These are phyloP conservation scores for Siphamia tubifer DNA, from an alignment of 2,113 vertebrate genomes.

Conservation along the genomic window DNA sequence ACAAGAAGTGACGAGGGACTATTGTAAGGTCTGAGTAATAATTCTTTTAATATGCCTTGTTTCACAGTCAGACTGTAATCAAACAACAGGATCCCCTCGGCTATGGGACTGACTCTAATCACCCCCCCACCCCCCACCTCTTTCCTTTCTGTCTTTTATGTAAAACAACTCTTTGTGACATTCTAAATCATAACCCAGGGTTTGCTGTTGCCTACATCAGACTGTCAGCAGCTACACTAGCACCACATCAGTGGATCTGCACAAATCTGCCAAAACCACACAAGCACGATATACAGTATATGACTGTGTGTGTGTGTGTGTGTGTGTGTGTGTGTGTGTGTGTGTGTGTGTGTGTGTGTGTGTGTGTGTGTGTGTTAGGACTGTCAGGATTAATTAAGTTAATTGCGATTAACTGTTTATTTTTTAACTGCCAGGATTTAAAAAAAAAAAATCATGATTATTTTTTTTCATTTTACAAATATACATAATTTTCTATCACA, in stretches of 20 bases:
- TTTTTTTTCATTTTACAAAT: too few species aligned
- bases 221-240: conserved; percentile 18
- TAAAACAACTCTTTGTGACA: conserved; percentile 64
- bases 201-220: conserved; percentile 32
- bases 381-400: too few species aligned
- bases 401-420: too few species aligned
- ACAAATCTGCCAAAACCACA: too few species aligned
- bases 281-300: too few species aligned
- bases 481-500: too few species aligned
- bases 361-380: too few species aligned
- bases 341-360: too few species aligned
- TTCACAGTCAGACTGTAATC: conserved; percentile 68
- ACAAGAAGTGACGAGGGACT: conserved; percentile 56
- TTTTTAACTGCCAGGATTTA: too few species aligned
- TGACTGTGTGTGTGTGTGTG: too few species aligned
- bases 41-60: conserved; percentile 68
- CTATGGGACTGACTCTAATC: conserved; percentile 62
- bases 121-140: conserved; percentile 23
- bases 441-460: too few species aligned
- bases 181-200: conserved; percentile 61
- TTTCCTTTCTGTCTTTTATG: conserved; percentile 33
- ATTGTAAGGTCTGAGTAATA: conserved; percentile 66
- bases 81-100: conserved; percentile 68
- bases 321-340: too few species aligned
- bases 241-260: conserved; percentile 16